Percentiles rank a stretch among this genome's conserved stretches.
Evolutionary conservation across 1,140 invertebrate species (phyloP).

Genomic region (Drosophila pectinifera): DNA sequence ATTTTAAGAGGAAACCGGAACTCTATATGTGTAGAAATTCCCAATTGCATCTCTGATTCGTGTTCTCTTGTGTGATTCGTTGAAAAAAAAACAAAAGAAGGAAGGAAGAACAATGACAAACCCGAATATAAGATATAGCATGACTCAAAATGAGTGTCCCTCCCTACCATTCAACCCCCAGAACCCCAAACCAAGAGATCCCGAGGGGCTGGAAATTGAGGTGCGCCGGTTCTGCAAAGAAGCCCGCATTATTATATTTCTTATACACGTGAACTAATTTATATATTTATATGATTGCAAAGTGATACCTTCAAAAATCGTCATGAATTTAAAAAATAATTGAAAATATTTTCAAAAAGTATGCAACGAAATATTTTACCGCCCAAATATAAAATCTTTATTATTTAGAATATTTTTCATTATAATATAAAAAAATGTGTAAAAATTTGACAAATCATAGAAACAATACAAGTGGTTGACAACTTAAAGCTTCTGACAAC

Average conservation of each 20-base stretch:
- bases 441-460: too few relatives aligned
- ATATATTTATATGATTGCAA: not conserved
- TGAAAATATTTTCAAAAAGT: not conserved
- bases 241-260: constrained; percentile 53
- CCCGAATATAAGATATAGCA: constrained; percentile 31
- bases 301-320: not conserved
- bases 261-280: constrained; percentile 9
- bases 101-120: constrained; percentile 39
- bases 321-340: not conserved
- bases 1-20: not conserved
- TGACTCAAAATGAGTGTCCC: constrained; percentile 60
- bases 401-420: not conserved
- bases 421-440: not conserved
- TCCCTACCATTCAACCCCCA: constrained; percentile 10
- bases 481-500: too few relatives aligned
- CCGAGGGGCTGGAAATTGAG: constrained; percentile 37
- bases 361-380: not conserved
- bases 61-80: constrained; percentile 2
- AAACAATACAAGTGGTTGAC: too few relatives aligned
- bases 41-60: not conserved
- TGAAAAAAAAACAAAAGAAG: constrained; percentile 24
- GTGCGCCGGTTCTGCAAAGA: constrained; percentile 47
- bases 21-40: not conserved
- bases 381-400: too few relatives aligned
- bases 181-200: constrained; percentile 8